Evolutionary conservation across 2,113 vertebrate genomes (phyloP).

Genomic region (Brachionichthys hirsutus): DNA sequence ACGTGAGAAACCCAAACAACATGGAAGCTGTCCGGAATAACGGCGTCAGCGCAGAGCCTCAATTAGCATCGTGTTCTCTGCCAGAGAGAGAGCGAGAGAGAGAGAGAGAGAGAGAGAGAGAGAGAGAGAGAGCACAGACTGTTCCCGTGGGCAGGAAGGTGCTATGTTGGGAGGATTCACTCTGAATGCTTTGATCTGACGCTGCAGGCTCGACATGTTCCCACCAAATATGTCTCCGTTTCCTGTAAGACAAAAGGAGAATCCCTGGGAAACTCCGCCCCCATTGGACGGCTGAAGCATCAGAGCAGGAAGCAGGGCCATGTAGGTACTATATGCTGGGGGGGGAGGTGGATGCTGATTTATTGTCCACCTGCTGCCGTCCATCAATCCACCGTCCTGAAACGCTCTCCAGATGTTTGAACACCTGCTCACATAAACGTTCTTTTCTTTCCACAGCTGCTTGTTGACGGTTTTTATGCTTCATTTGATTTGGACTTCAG

Average conservation of each 20-base stretch:
- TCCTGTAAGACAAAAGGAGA: constrained; percentile 74
- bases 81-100: constrained; percentile 30
- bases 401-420: no score
- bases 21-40: constrained; percentile 40
- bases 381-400: no score
- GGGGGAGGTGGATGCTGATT: no score
- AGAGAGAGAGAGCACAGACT: constrained; percentile 39
- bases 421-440: constrained; percentile 43
- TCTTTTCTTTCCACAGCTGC: constrained; percentile 33
- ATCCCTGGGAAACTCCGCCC: constrained; percentile 68
- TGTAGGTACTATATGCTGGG: no score
- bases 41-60: constrained; percentile 33
- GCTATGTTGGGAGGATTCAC: constrained; percentile 56
- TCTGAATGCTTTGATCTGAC: constrained; percentile 47
- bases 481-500: constrained; percentile 33
- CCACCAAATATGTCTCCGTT: constrained; percentile 77
- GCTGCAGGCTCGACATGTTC: constrained; percentile 48
- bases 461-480: constrained; percentile 11
- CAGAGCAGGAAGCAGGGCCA: constrained; percentile 72
- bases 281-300: constrained; percentile 70
- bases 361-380: no score
- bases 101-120: constrained; percentile 47
- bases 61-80: constrained; percentile 42
- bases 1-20: constrained; percentile 23
- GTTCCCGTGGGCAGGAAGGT: constrained; percentile 58